Conservation (phyloP, 2,113 vertebrate species). For the Arizona elegans region DNA sequence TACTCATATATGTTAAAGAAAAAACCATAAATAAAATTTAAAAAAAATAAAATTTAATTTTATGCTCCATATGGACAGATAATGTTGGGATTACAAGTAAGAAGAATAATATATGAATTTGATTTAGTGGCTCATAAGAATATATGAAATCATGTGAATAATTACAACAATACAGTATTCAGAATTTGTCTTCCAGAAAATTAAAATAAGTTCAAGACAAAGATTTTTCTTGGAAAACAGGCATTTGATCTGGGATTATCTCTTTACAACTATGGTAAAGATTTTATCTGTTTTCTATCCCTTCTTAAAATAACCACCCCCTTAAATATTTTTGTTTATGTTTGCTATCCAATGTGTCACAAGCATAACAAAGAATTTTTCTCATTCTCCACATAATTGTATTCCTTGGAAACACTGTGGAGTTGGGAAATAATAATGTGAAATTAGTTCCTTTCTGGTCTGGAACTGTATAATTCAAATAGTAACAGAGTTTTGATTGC, state of each 20-base stretch:
- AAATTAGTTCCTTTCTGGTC: background rate
- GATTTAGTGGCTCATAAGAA: background rate
- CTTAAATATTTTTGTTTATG: background rate
- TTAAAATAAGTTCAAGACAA: slow-evolving; percentile 7
- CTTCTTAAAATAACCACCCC: background rate
- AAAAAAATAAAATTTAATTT: slow-evolving; percentile 22
- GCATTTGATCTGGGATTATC: background rate
- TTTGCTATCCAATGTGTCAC: background rate
- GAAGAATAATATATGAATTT: slow-evolving; percentile 17
- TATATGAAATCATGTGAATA: background rate
- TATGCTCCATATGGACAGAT: slow-evolving; percentile 41
- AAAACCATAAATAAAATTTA: no score
- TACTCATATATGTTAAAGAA: no score
- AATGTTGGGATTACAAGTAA: slow-evolving; percentile 41
- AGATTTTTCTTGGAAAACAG: background rate
- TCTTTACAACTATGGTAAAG: background rate
- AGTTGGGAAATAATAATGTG: background rate
- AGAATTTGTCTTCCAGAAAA: background rate
- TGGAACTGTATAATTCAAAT: background rate
- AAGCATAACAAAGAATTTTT: background rate
- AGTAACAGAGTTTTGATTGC: background rate
- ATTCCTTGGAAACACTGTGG: background rate
- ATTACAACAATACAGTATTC: background rate
- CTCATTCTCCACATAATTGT: background rate
- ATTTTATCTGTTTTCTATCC: background rate